phyloP scores from a whole-genome alignment of 2,888 invertebrate genomes.

The Nymphalis polychloros region DNA sequence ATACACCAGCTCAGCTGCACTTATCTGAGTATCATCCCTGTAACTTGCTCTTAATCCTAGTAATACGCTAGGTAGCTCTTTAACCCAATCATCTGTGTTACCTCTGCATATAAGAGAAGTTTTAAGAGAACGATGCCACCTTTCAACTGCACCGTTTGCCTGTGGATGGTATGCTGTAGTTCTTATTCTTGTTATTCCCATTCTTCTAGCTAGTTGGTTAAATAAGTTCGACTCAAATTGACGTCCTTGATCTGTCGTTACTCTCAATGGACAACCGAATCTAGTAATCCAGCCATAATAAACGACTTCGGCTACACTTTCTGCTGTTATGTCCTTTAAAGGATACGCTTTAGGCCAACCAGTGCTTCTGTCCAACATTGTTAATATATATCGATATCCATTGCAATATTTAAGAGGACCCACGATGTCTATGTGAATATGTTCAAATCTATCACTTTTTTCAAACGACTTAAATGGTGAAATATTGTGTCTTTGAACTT shows the following conservation, averaged over 20 bases:
- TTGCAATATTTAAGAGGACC: no score
- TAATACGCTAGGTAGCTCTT: not conserved
- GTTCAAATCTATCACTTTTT: no score
- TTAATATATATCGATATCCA: conserved; percentile 6
- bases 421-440: not conserved
- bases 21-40: no score
- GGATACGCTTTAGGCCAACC: conserved; percentile 12
- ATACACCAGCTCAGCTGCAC: no score
- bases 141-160: not conserved
- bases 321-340: conserved; percentile 1
- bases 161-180: conserved; percentile 1
- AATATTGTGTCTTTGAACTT: no score
- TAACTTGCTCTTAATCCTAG: no score
- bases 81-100: not conserved
- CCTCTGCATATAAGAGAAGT: conserved; percentile 2
- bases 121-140: conserved; percentile 2
- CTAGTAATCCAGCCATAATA: not conserved
- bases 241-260: not conserved
- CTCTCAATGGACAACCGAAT: conserved; percentile 6
- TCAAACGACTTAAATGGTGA: no score
- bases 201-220: no score
- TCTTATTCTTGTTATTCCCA: no score
- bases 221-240: no score
- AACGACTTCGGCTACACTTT: not conserved
- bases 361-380: conserved; percentile 10